Percentiles rank a stretch among this genome's conserved stretches.
Evolutionary conservation across 2,797 vertebrate species (phyloP).

Genomic region (Phoebastria nigripes): DNA sequence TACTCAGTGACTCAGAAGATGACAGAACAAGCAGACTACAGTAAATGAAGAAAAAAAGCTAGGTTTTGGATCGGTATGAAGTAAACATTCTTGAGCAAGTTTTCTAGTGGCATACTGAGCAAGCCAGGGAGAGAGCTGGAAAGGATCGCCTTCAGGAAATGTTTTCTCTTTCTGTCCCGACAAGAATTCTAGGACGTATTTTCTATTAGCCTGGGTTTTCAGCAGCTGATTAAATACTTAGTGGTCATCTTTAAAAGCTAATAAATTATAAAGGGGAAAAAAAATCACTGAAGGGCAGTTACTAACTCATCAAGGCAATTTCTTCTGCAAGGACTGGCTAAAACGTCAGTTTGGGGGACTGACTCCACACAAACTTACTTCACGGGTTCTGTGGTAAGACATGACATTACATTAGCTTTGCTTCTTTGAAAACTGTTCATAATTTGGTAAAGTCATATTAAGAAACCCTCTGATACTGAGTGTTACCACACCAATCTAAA

Average conservation of each 20-base stretch:
- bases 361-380: not conserved
- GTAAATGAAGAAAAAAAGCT: not conserved
- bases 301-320: not conserved
- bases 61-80: not conserved
- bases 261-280: not conserved
- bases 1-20: not conserved
- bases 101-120: not conserved
- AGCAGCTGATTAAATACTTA: constrained; percentile 40
- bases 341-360: not conserved
- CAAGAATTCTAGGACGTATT: constrained; percentile 15
- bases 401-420: not conserved
- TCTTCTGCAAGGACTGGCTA: not conserved
- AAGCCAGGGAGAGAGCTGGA: not conserved
- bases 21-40: not conserved
- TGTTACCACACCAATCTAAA: not conserved
- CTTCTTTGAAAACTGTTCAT: not conserved
- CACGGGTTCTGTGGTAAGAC: not conserved
- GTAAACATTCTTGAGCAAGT: not conserved
- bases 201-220: not conserved
- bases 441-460: not conserved
- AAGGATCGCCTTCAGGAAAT: not conserved
- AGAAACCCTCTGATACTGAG: not conserved
- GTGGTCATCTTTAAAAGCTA: constrained; percentile 7
- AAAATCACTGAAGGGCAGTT: not conserved
- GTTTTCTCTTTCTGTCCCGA: not conserved